Evolutionary conservation across 2,797 vertebrate species (phyloP), one percentile per base, ranked within the genome.

Genomic region (Malacoraja senta): DNA sequence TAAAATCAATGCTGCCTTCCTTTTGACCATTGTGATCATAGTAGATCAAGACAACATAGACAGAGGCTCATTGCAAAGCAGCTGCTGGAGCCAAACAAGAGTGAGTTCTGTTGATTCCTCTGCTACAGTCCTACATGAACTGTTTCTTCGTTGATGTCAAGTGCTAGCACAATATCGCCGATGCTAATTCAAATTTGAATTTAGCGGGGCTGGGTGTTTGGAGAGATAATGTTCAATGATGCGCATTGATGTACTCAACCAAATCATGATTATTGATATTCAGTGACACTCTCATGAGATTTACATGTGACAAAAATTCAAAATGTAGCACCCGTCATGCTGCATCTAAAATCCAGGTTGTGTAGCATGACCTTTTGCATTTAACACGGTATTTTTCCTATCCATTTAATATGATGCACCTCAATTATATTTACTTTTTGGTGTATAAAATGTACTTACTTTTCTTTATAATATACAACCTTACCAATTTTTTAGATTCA

Each of bases 1-100:
- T 92, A 92, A 92, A 92, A 92, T 92, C 90, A 92, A 92, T 58
- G 71, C 71, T 92, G 90, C 38, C 71, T 92, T 92, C 90, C 72
- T 72, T 92, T 74, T 72, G 13, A 38, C 90, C 26, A 76, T 53
- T 76, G 71, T 92, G 72, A 76, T 76, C 24, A 13, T 44, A 24
- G 44, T 71, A 29, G 90, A 76, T 91, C 90, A 91, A 91, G 68
- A 74, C 38, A 92, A 92, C 74, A 92, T 92, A 71, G 71, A 71
- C 90, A 76, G 44, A 71, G 29, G 71, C 71, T 76, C 71, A 53
- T 26, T n/a, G 38, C 38, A 92, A 53, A 92, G 71, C 90, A 92
- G 71, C 90, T 76, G 68, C 90, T 76, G 2, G 71, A 74, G 71
- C 71, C 35, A 76, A 53, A 76, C 38, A 76, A 26, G 35, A 38